Base-by-base conservation (phyloP, 1,140 invertebrate genomes). In the Eueides isabella region DNA sequence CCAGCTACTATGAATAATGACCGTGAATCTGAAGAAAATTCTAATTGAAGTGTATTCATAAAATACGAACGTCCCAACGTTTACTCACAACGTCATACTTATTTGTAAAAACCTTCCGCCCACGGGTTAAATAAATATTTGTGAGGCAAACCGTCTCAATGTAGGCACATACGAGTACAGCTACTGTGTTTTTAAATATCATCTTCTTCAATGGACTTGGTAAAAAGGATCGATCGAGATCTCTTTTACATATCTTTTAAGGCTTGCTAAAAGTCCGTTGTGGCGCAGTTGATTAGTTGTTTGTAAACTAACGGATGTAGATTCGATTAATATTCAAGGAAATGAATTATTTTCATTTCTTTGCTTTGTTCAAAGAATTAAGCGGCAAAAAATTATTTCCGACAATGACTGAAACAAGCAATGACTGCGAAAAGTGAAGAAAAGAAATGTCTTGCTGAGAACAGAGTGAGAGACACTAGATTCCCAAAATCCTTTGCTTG, bases 81-180 rank as follows among this genome's bases (percentile, higher is more conserved):
- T 12, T 14, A 44, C 16, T 44, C 2, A 55, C 11, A 55, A n/a
- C 19, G 48, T 55, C 48, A 26, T 55, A 55, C 48, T 11, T 7
- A 26, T 55, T n/a, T 55, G 7, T 44, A 44, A 55, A 55, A 23
- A 55, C 48, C 19, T 11, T 55, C 48, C 48, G 48, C 48, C 48
- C 26, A 55, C 48, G 19, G 48, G 9, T 55, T 23, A 55, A 55
- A 55, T 55, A 55, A 55, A 55, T 55, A 55, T 55, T 55, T 55
- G n/a, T 48, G 6, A 55, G n/a, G 12, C 23, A 55, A 55, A 12
- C 23, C 48, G 16, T 9, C 48, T 55, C 7, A 55, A 55, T 23
- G 9, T 55, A 26, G n/a, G 19, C 12, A 6, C 16, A 23, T 2
- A 26, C n/a, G n/a, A n/a, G n/a, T n/a, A n/a, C n/a, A n/a, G n/a